Evolutionary conservation across 2,797 vertebrate species (phyloP).

Genomic region (Falco novaeseelandiae): DNA sequence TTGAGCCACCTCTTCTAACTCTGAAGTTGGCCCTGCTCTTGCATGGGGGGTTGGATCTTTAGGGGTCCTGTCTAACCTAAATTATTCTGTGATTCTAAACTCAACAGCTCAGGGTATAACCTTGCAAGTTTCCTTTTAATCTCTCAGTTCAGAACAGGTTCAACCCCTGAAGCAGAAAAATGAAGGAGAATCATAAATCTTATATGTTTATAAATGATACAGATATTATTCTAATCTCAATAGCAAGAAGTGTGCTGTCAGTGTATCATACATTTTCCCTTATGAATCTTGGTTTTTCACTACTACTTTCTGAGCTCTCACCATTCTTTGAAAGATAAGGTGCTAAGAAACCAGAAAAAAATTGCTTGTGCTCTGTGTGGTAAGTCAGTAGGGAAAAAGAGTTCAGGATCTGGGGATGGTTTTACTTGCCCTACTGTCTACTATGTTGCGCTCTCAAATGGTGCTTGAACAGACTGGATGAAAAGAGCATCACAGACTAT

Average conservation of each 20-base stretch:
- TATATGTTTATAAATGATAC: background rate
- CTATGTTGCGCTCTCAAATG: background rate
- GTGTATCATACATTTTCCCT: background rate
- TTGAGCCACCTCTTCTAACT: background rate
- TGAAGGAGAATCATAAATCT: background rate
- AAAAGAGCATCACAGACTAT: background rate
- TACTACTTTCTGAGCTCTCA: background rate
- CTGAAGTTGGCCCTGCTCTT: background rate
- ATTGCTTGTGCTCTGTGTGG: background rate
- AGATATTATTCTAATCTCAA: background rate
- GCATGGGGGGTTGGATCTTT: background rate
- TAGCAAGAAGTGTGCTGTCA: background rate
- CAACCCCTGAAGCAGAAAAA: background rate
- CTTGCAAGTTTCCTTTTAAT: background rate
- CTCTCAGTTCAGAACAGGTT: background rate
- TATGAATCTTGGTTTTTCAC: background rate
- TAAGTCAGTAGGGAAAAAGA: background rate
- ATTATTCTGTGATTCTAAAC: background rate
- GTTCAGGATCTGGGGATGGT: background rate
- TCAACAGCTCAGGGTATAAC: background rate
- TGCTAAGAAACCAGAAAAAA: background rate
- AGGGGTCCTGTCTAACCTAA: background rate
- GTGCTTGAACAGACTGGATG: background rate
- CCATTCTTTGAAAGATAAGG: background rate
- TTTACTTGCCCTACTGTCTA: background rate